phyloP scores from a whole-genome alignment of 1,140 invertebrate genomes.

The Drosophila chauvacae region DNA sequence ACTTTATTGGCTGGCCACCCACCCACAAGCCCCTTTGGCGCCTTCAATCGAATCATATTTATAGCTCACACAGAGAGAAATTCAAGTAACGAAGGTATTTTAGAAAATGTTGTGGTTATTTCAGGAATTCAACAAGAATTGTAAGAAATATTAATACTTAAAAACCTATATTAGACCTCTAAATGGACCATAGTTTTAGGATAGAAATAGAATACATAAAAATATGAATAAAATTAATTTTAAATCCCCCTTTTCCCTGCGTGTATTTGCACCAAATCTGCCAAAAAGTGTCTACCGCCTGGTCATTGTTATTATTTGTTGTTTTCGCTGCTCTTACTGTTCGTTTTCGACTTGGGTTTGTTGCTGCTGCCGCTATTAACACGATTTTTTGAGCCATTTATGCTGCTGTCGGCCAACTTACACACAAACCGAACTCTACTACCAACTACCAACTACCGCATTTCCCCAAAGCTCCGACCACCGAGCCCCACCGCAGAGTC shows the following conservation, averaged over 20 bases:
- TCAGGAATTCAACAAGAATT: neutral
- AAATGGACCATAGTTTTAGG: neutral
- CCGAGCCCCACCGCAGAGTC: conserved; percentile 9
- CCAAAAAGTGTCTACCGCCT: conserved; percentile 29
- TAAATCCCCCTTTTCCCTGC: conserved; percentile 3
- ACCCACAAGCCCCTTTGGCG: conserved; percentile 16
- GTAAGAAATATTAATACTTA: neutral
- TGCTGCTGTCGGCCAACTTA: conserved; percentile 36
- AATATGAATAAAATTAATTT: neutral
- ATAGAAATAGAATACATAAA: neutral
- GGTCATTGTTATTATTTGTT: conserved; percentile 48
- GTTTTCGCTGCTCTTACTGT: conserved; percentile 24
- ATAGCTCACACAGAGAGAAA: conserved; percentile 30
- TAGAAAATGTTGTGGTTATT: neutral
- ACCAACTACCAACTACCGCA: conserved; percentile 55
- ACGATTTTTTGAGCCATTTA: conserved; percentile 71
- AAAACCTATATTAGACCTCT: neutral
- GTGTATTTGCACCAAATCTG: conserved; percentile 67
- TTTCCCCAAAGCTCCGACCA: conserved; percentile 45
- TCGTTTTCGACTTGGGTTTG: conserved; percentile 48
- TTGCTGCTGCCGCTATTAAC: conserved; percentile 60
- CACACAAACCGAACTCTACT: conserved; percentile 7
- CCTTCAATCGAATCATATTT: conserved; percentile 33
- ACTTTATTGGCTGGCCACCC: conserved; percentile 42
- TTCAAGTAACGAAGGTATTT: neutral